Evolutionary conservation across 2,797 vertebrate species (phyloP), one percentile per base, ranked within the genome.

Genomic region (Sardinella longiceps): DNA sequence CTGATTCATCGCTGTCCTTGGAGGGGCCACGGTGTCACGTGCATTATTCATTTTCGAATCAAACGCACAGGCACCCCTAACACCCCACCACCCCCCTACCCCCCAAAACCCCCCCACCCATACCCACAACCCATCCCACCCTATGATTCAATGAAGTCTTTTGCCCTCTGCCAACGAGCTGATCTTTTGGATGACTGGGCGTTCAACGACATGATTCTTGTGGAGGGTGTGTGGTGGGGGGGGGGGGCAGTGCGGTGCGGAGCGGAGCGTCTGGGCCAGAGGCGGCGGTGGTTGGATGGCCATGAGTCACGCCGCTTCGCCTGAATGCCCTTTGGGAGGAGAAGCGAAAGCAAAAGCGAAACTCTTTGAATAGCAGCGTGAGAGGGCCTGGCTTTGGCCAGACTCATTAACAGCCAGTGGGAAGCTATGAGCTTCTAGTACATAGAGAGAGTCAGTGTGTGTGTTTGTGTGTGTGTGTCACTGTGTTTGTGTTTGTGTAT

Each of bases 281-380:
- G 37, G 33, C 37, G 14, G 66, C 70, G 37, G 33, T 9, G 33
- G 70, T 37, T 37, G 70, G 20, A 43, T 6, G 11, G 37, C 70
- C 15, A 9, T 77, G 70, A 77, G 37, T 77, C 70, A 77, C 39
- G 11, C 12, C 5, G 20, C 37, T 43, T 39, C 18, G 37, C 70
- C 70, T 23, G 33, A 23, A 2, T 77, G 70, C 37, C 70, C 70
- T 43, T 43, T 77, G 70, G 70, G 70, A 23, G 9, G 37, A 77
- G 37, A 23, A 43, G 23, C 6, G 60, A 30, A 30, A 84, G n/a
- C n/a, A n/a, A n/a, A n/a, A n/a, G n/a, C n/a, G n/a, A 82, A 82
- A 48, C 94, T 93, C 93, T 92, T 93, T 90, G 87, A 90, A 92
- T 37, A 89, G 91, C 88, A 85, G 83, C 85, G 84, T 90, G 89